These are phyloP conservation scores for Tetramorium bicarinatum DNA, from an alignment of 2,888 invertebrate genomes.

Conservation along the genomic window DNA sequence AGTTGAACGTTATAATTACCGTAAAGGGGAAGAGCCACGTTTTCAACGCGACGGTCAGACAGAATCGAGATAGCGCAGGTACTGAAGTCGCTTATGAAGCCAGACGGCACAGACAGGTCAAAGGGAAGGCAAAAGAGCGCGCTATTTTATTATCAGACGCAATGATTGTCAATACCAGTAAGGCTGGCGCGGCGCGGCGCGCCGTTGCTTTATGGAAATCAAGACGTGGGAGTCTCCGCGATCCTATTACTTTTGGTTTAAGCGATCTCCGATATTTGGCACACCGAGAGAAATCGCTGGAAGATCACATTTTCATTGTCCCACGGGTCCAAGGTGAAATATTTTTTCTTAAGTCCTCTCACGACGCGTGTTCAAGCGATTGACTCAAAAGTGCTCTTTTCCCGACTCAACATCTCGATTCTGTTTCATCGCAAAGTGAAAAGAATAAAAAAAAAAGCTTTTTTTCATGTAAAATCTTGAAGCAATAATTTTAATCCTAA, in stretches of 20 bases:
- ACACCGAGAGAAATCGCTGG: constrained; percentile 1
- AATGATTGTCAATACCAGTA: constrained; percentile 69
- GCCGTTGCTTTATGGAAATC: constrained; percentile 66
- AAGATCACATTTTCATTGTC: constrained; percentile 39
- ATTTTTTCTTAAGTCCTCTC: constrained; percentile 1
- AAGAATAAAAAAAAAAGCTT: background rate
- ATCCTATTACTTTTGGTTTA: constrained; percentile 57
- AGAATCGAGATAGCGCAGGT: constrained; percentile 48
- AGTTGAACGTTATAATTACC: constrained; percentile 69
- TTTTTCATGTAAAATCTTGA: background rate
- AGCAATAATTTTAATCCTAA: background rate
- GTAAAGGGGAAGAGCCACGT: constrained; percentile 55
- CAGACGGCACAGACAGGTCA: constrained; percentile 32
- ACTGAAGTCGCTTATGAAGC: constrained; percentile 8
- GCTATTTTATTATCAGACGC: constrained; percentile 64
- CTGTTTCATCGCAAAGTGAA: background rate
- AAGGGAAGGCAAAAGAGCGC: constrained; percentile 50
- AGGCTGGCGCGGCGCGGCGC: constrained; percentile 20
- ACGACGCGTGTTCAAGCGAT: background rate
- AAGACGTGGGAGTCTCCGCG: constrained; percentile 37
- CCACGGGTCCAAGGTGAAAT: background rate
- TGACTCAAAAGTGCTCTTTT: background rate
- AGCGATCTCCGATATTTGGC: constrained; percentile 52
- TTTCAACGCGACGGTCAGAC: constrained; percentile 58
- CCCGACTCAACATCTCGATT: background rate